Evolutionary conservation across 1,140 invertebrate species (phyloP).

Genomic region (Galleria mellonella): DNA sequence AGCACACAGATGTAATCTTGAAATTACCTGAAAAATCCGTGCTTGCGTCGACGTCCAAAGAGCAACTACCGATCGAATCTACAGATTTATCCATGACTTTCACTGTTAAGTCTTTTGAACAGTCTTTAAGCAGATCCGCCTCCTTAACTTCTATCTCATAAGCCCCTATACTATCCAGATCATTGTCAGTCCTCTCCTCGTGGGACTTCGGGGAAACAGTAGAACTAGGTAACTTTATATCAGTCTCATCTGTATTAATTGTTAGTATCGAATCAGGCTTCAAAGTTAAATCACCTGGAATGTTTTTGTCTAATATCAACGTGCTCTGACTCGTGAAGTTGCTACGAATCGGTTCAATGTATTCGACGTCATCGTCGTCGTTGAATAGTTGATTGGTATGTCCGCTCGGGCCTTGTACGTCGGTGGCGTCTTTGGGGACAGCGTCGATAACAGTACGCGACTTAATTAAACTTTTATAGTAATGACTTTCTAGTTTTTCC

Average conservation of each 20-base stretch:
- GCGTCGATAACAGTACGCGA: constrained; percentile 57
- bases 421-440: constrained; percentile 58
- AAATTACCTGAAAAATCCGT: constrained; percentile 86
- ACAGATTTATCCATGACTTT: constrained; percentile 80
- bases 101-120: constrained; percentile 56
- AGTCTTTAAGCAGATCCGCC: constrained; percentile 52
- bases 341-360: constrained; percentile 63
- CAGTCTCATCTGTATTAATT: constrained; percentile 59
- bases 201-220: constrained; percentile 56
- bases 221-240: constrained; percentile 58
- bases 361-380: constrained; percentile 63
- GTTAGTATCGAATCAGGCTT: constrained; percentile 53
- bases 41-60: constrained; percentile 85
- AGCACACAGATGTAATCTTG: constrained; percentile 17
- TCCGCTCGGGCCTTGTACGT: constrained; percentile 49
- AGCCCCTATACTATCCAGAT: constrained; percentile 56
- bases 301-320: constrained; percentile 55
- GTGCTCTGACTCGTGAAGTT: constrained; percentile 68
- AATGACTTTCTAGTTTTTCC: constrained; percentile 70
- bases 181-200: constrained; percentile 34
- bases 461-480: constrained; percentile 60
- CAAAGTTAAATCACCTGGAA: constrained; percentile 21
- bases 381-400: constrained; percentile 52
- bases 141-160: constrained; percentile 67
- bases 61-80: constrained; percentile 87